A percentile compares a stretch with the other conserved stretches of the same genome.
These are phyloP conservation scores for Cryptocheilus praepositus DNA, from an alignment of 2,888 invertebrate species.

Conservation along the genomic window DNA sequence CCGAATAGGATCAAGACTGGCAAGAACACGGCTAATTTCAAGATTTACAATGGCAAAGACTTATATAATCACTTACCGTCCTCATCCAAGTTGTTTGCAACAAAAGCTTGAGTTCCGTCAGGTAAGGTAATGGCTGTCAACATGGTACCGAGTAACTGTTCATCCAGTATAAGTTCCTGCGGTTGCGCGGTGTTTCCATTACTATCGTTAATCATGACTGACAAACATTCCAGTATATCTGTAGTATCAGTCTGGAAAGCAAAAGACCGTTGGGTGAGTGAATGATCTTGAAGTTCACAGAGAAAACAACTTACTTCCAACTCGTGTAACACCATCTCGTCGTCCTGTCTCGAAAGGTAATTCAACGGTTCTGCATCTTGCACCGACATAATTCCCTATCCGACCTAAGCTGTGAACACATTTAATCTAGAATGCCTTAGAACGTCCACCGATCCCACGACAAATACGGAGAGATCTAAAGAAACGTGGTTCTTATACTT, in stretches of 20 bases:
- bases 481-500: too few relatives aligned
- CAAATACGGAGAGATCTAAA: constrained; percentile 29
- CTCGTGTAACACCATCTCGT: constrained; percentile 58
- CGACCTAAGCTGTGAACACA: constrained; percentile 45
- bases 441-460: constrained; percentile 27
- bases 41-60: neutral
- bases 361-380: constrained; percentile 59
- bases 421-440: neutral
- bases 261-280: neutral
- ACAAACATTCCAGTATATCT: constrained; percentile 64
- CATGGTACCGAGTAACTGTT: constrained; percentile 63
- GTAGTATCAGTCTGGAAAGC: constrained; percentile 53
- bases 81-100: constrained; percentile 59
- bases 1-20: too few relatives aligned
- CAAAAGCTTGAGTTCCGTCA: constrained; percentile 71
- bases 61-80: constrained; percentile 35
- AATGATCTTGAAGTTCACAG: neutral
- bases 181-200: constrained; percentile 50
- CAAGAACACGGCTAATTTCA: too few relatives aligned
- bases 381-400: constrained; percentile 61
- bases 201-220: constrained; percentile 64
- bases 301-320: constrained; percentile 48
- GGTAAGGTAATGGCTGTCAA: constrained; percentile 70
- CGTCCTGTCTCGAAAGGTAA: constrained; percentile 53
- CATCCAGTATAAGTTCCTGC: constrained; percentile 63